Evolutionary conservation across 2,113 vertebrate species (phyloP).

Genomic region (Nothocercus julius): DNA sequence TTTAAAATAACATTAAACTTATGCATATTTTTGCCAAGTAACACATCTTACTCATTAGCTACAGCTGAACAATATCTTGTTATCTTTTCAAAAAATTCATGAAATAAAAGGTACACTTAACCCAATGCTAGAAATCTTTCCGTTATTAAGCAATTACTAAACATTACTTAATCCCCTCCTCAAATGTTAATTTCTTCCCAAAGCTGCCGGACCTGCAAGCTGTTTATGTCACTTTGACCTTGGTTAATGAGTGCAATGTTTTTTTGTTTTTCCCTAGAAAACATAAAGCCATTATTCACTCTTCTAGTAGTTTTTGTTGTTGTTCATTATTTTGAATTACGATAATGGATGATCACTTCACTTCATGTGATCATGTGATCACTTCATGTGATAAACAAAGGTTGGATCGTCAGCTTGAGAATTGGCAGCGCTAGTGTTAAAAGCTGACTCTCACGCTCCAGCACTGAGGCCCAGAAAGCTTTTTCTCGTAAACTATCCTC

Average conservation of each 20-base stretch:
- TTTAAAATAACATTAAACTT: not conserved
- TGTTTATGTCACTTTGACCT: constrained; percentile 19
- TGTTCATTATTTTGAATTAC: not conserved
- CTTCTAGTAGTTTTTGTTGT: not conserved
- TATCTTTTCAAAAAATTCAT: not conserved
- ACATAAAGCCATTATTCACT: constrained; percentile 21
- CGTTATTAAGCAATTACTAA: not conserved
- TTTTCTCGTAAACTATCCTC: constrained; percentile 39
- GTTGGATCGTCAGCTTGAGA: not conserved
- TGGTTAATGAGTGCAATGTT: not conserved
- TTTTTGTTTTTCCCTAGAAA: not conserved
- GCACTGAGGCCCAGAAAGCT: not conserved
- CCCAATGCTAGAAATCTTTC: not conserved
- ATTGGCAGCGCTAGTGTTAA: constrained; percentile 1
- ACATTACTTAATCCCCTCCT: not conserved
- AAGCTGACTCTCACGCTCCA: not conserved
- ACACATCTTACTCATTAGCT: not conserved
- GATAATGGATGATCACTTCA: not conserved
- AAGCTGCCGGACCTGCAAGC: not conserved
- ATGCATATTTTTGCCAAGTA: not conserved
- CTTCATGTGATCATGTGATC: not conserved
- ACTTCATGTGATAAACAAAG: not conserved
- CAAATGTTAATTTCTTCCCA: not conserved
- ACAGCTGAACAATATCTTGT: not conserved
- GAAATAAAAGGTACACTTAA: not conserved